Percentiles rank a stretch among this genome's conserved stretches.
These are phyloP conservation scores for Polyergus mexicanus DNA, from an alignment of 1,140 invertebrate species.

Conservation along the genomic window DNA sequence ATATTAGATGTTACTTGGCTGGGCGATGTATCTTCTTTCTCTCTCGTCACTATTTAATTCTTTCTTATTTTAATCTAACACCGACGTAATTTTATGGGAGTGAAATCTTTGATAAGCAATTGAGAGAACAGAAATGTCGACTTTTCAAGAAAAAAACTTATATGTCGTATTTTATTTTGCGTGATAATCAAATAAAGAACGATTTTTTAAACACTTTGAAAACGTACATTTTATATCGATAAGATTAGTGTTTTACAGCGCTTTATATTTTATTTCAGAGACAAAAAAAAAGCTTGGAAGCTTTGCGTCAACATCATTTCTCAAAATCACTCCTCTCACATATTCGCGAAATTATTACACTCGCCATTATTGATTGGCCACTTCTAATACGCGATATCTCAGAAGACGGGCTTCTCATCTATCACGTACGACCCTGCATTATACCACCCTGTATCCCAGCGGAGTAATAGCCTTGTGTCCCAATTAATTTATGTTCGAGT, in stretches of 20 bases:
- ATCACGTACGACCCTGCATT: slow-evolving; percentile 3
- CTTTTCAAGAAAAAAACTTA: background rate
- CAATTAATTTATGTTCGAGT: slow-evolving; percentile 84
- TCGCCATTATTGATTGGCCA: no score
- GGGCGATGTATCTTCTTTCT: background rate
- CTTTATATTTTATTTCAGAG: background rate
- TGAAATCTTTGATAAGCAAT: slow-evolving; percentile 10
- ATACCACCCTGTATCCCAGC: slow-evolving; percentile 12
- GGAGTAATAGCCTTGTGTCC: slow-evolving; percentile 81
- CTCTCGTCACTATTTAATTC: background rate
- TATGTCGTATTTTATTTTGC: background rate
- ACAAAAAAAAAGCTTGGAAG: no score
- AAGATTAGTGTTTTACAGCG: background rate
- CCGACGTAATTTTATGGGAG: slow-evolving; percentile 57
- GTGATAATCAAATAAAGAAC: no score
- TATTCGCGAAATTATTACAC: background rate
- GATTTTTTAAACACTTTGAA: background rate
- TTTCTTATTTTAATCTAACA: slow-evolving; percentile 19
- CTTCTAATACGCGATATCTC: background rate
- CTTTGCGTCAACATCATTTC: background rate
- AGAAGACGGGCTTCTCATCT: background rate
- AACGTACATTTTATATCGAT: background rate
- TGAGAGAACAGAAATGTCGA: background rate
- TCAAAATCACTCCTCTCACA: background rate
- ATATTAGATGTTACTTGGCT: slow-evolving; percentile 76